These are phyloP conservation scores for Chrysochloris asiatica DNA, from an alignment of 2,113 vertebrate genomes.

Conservation along the genomic window DNA sequence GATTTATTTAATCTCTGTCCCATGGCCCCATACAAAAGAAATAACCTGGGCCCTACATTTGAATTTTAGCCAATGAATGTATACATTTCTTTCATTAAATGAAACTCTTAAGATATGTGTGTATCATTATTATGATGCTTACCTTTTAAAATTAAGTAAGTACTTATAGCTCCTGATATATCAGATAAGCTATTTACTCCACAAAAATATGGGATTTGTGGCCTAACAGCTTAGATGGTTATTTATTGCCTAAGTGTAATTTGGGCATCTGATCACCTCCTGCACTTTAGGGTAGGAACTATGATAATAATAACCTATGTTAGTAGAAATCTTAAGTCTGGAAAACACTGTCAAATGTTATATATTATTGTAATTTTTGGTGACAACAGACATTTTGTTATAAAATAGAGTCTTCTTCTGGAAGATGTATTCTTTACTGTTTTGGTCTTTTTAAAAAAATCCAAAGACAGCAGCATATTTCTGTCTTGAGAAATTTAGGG, in stretches of 20 bases:
- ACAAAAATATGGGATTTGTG: not conserved
- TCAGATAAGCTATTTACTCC: not conserved
- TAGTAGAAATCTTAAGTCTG: not conserved
- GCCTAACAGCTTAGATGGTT: not conserved
- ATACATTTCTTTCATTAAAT: too few relatives aligned
- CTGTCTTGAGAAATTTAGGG: not conserved
- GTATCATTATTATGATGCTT: not conserved
- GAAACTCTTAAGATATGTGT: too few relatives aligned
- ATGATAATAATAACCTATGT: not conserved
- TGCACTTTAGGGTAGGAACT: not conserved
- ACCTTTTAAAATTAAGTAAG: conserved; percentile 8
- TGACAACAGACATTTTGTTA: not conserved
- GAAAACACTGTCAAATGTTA: not conserved
- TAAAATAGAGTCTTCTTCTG: not conserved
- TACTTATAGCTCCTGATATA: not conserved
- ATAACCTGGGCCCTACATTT: too few relatives aligned
- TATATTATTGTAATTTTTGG: not conserved
- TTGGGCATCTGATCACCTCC: not conserved
- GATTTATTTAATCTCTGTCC: too few relatives aligned
- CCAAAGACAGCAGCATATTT: not conserved
- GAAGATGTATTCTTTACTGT: not conserved
- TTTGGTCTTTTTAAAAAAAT: not conserved
- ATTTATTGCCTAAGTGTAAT: not conserved
- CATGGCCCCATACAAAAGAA: too few relatives aligned
- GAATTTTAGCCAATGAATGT: not conserved